Evolutionary conservation across 2,888 invertebrate genomes (phyloP).

Genomic region (Pogonocherus hispidulus): DNA sequence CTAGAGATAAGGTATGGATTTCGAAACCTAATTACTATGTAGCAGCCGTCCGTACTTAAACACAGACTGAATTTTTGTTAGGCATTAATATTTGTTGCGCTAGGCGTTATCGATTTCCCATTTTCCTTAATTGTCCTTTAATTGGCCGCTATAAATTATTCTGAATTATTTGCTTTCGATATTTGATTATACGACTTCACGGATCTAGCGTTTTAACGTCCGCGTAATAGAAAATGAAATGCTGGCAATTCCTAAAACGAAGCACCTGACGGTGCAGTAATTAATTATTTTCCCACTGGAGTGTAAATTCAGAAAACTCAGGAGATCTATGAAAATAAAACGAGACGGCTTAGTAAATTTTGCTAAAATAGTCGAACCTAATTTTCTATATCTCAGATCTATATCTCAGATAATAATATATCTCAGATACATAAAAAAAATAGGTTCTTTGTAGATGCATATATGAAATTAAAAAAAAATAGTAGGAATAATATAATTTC

Average conservation of each 20-base stretch:
- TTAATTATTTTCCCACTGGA: neutral
- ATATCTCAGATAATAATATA: too few relatives aligned
- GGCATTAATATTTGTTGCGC: conserved; percentile 11
- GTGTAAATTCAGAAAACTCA: too few relatives aligned
- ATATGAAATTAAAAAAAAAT: too few relatives aligned
- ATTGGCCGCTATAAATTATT: conserved; percentile 16
- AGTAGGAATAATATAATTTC: too few relatives aligned
- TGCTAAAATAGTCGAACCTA: too few relatives aligned
- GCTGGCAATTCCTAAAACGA: conserved; percentile 3
- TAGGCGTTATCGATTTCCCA: conserved; percentile 13
- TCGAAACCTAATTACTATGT: neutral
- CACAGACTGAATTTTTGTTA: neutral
- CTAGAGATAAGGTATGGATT: too few relatives aligned
- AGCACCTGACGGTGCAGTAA: neutral
- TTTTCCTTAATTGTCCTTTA: conserved; percentile 21
- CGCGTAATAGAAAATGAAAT: conserved; percentile 19
- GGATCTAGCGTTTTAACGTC: conserved; percentile 12
- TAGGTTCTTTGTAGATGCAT: too few relatives aligned
- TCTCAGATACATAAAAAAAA: too few relatives aligned
- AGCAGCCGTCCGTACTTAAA: neutral
- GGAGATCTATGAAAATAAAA: too few relatives aligned
- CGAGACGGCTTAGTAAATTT: too few relatives aligned
- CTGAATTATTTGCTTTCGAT: conserved; percentile 20
- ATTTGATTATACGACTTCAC: conserved; percentile 10
- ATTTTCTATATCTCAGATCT: too few relatives aligned